Percentiles rank a stretch among this genome's conserved stretches.
Conservation (phyloP, 2,113 vertebrate species). For the Ploceus nigricollis region DNA sequence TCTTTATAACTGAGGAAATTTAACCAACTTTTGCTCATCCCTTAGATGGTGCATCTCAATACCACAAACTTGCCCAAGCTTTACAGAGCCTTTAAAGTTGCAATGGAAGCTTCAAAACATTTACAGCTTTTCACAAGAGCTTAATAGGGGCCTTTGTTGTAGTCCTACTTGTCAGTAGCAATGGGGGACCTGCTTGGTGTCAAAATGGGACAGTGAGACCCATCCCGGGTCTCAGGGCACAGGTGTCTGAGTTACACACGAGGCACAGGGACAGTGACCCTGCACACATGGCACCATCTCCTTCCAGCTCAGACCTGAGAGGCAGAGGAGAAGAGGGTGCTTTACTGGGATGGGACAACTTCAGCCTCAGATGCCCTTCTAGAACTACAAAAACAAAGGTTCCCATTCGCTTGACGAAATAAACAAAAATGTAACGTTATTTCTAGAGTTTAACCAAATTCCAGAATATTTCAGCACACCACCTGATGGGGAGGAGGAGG, state of each 20-base stretch:
- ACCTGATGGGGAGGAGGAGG: conserved; percentile 18
- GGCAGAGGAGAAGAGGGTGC: not conserved
- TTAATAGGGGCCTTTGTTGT: not conserved
- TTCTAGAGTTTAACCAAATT: not conserved
- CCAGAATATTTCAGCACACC: not conserved
- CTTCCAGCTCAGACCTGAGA: not conserved
- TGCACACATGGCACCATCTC: rapidly evolving
- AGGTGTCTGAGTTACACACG: rapidly evolving
- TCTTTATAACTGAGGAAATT: not conserved
- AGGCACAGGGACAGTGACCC: not conserved
- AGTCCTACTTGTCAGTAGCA: not conserved
- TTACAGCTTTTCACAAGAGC: not conserved
- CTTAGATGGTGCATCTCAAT: not conserved
- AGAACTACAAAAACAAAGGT: not conserved
- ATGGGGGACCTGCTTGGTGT: not conserved
- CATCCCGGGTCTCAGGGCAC: not conserved
- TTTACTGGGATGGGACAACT: not conserved
- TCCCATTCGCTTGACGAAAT: rapidly evolving
- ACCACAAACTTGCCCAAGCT: rapidly evolving
- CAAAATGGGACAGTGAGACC: not conserved
- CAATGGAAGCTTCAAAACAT: not conserved
- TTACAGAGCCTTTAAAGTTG: not conserved
- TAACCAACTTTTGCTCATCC: not conserved
- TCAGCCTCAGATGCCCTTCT: not conserved
- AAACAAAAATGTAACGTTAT: not conserved